phyloP scores from a whole-genome alignment of 2,113 vertebrate genomes.

The Thalassarche chlororhynchos region DNA sequence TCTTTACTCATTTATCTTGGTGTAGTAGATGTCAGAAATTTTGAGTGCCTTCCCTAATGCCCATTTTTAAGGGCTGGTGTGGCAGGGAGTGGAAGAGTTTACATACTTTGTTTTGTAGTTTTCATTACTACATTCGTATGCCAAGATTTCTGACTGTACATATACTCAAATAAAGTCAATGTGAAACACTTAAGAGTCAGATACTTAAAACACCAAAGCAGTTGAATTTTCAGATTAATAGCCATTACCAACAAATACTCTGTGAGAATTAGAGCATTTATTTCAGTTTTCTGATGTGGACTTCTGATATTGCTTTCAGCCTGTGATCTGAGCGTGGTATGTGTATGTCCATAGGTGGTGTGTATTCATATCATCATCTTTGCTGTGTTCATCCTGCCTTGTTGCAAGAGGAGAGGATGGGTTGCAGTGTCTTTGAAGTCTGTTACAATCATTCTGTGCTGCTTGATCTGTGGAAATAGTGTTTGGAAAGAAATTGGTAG shows the following conservation, averaged over 20 bases:
- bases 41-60: background rate
- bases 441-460: background rate
- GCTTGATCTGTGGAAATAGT: background rate
- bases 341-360: background rate
- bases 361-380: background rate
- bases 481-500: background rate
- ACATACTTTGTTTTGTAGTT: background rate
- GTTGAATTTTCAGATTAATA: background rate
- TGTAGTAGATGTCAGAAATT: background rate
- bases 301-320: background rate
- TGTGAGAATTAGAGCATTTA: background rate
- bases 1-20: background rate
- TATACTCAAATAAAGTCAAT: background rate
- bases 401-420: background rate
- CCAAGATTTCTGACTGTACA: background rate
- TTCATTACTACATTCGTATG: fast-evolving
- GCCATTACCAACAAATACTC: background rate
- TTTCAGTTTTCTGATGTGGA: background rate
- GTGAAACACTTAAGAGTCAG: background rate
- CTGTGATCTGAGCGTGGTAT: background rate
- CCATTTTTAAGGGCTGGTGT: background rate
- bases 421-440: background rate
- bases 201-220: background rate
- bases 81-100: background rate
- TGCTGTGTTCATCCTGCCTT: background rate